Evolutionary conservation across 1,140 invertebrate species (phyloP), one percentile per base, ranked within the genome.

Genomic region (Bombus soroeensis): DNA sequence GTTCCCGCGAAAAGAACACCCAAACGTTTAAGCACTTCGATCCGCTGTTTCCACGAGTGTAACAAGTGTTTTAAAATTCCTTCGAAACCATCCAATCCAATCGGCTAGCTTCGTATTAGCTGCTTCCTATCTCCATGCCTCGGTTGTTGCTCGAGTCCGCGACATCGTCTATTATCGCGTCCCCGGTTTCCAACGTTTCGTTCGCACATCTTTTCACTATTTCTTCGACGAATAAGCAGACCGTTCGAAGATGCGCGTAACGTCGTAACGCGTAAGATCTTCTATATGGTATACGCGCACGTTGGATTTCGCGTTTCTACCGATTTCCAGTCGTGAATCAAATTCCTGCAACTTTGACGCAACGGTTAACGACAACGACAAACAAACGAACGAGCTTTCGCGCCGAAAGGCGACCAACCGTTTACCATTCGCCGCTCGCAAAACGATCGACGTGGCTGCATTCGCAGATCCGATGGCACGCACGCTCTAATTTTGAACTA

Each of bases 401-500:
- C 28, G 32, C n/a, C 74, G 41, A 83, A 62, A 62, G 28, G 15
- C 59, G 13, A 59, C 47, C 47, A 47, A 47, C 41, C 57, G 70
- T 83, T 86, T 86, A 76, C 72, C 73, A 77, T 53, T 41, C 39
- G 22, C 57, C 10, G 9, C 18, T n/a, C 57, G 59, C 32, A 0
- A 53, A 83, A 74, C 70, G 37, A 47, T 57, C 10, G 53, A 66
- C 71, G 32, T n/a, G 15, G 57, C 47, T 3, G 28, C 37, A 8
- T 32, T 59, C 39, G n/a, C 66, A 22, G 64, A 34, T 70, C 62
- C 64, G 39, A 43, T 57, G 72, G 47, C 73, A 86, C 43, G 85
- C 47, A 22, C 72, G 83, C 81, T 87, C 86, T 87, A 87, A 87
- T 87, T 87, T 87, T 87, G 75, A 74, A 72, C 84, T 87, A 87